Evolutionary conservation across 2,113 vertebrate genomes (phyloP), one percentile per base, ranked within the genome.

Genomic region (Vicugna pacos): DNA sequence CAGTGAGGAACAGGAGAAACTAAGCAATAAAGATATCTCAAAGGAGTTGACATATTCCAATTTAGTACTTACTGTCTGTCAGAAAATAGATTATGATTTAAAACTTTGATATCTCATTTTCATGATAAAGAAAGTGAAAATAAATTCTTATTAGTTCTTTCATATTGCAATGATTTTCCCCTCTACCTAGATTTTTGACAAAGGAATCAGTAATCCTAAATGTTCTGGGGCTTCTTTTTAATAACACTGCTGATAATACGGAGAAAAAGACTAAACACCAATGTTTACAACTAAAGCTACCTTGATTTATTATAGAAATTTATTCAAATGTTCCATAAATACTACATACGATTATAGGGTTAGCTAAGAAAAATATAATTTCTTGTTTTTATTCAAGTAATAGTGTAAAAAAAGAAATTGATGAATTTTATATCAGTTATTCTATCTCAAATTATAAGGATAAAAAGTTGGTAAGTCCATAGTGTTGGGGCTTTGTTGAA

Each of bases 41-140:
- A 79, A 84, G 7, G 12, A 42, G 19, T n/a, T 91, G 56, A 88
- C 30, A 56, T 72, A 93, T 72, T 54, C 24, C 24, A 72, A 38
- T 89, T 79, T 87, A 83, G n/a, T 88, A 75, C 13, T 69, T 79
- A 82, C 2, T 92, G 8, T 86, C 35, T 92, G 9, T 94, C 5
- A 75, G 20, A 90, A 10, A 87, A 75, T 72, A 79, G 15, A 9
- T 76, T 83, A 79, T 84, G 26, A 87, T 80, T 93, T 92, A 84
- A 81, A 96, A 76, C 67, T 95, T 48, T 96, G 56, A 69, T 86
- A 50, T 75, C 30, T 93, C 9, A 75, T 87, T 88, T 92, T 11
- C 90, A 94, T 92, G 20, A 96, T 20, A 93, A 95, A 80, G 20
- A 62, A 62, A 42, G 3, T 54, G 14, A 91, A 92, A 90, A 67